Evolutionary conservation across 2,113 vertebrate genomes (phyloP).

Genomic region (Empidonax alnorum): DNA sequence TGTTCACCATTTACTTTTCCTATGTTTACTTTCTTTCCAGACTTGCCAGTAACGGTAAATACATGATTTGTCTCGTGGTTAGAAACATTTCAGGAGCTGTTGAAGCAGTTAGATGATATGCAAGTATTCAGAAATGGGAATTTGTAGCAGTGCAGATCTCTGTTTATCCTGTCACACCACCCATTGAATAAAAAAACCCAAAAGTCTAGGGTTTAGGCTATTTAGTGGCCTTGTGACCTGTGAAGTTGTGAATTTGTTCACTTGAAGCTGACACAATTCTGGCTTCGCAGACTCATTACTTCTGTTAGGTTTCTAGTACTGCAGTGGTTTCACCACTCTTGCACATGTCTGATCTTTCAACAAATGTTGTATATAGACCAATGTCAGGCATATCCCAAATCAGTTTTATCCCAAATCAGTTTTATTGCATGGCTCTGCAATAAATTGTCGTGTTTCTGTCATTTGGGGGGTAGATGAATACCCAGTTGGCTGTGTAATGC

Average conservation of each 20-base stretch:
- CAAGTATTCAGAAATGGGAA: neutral
- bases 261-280: neutral
- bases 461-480: neutral
- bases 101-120: neutral
- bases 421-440: neutral
- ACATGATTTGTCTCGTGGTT: neutral
- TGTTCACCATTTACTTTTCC: neutral
- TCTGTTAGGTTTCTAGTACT: neutral
- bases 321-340: neutral
- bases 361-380: accelerated
- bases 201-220: neutral
- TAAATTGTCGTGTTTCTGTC: neutral
- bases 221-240: neutral
- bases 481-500: neutral
- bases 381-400: accelerated
- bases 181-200: accelerated
- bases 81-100: neutral
- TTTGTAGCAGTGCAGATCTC: neutral
- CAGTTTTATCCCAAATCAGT: neutral
- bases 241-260: neutral
- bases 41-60: neutral
- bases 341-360: accelerated
- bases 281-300: neutral
- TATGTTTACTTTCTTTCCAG: neutral
- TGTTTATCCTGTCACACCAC: neutral